Percentiles rank a stretch among this genome's conserved stretches.
phyloP scores from a whole-genome alignment of 2,888 invertebrate species.

The Panorpa germanica region DNA sequence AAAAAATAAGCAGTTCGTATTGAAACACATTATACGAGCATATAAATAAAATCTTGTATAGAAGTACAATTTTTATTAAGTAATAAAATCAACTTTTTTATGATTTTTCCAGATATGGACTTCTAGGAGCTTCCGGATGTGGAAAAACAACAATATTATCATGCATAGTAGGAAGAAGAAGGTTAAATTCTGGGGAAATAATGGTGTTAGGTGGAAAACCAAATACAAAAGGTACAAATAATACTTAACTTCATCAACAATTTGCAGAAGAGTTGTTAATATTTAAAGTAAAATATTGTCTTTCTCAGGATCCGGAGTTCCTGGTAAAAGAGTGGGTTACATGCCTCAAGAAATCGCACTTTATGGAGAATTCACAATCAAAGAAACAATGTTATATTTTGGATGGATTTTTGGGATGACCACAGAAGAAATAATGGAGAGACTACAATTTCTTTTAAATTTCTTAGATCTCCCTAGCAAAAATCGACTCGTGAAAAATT shows the following conservation, averaged over 20 bases:
- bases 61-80: not conserved
- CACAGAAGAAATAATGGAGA: conserved; percentile 56
- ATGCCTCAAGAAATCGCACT: conserved; percentile 91
- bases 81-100: no score
- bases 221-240: conserved; percentile 47
- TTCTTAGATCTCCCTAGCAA: conserved; percentile 81
- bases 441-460: conserved; percentile 70
- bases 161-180: conserved; percentile 76
- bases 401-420: conserved; percentile 92
- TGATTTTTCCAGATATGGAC: conserved; percentile 67
- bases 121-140: conserved; percentile 88
- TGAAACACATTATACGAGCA: no score
- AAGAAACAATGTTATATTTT: conserved; percentile 91
- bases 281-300: not conserved
- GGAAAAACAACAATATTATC: conserved; percentile 91
- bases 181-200: conserved; percentile 72
- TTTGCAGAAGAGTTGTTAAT: conserved; percentile 2
- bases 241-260: not conserved
- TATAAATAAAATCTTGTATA: no score
- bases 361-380: conserved; percentile 83
- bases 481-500: conserved; percentile 58
- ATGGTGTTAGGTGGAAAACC: conserved; percentile 82
- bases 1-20: no score
- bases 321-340: conserved; percentile 89
- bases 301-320: conserved; percentile 55